These are phyloP conservation scores for Mirza zaza DNA, from an alignment of 2,113 vertebrate genomes.

Conservation along the genomic window DNA sequence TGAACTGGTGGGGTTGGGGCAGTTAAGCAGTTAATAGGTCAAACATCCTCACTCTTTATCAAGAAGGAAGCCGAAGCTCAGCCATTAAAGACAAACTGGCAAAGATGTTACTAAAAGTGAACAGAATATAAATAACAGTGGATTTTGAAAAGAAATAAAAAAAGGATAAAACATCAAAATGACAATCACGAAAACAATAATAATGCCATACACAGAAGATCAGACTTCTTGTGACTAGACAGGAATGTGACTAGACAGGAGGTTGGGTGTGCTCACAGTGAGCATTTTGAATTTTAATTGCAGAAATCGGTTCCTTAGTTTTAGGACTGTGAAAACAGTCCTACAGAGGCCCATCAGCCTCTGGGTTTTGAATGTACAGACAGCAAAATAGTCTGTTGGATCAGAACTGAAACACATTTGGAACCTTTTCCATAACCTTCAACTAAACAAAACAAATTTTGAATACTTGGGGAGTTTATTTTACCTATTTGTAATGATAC, in stretches of 20 bases:
- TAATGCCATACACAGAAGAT: conserved; percentile 67
- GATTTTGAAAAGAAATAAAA: conserved; percentile 41
- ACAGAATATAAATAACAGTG: background rate
- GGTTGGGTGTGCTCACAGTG: background rate
- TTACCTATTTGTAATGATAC: background rate
- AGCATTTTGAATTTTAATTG: conserved; percentile 4
- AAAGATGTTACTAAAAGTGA: conserved; percentile 1
- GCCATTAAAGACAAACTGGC: background rate
- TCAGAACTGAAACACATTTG: background rate
- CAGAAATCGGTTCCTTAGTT: background rate
- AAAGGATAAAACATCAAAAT: conserved; percentile 47
- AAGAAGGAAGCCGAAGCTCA: background rate
- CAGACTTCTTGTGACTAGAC: conserved; percentile 68
- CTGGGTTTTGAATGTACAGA: background rate
- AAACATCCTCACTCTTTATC: background rate
- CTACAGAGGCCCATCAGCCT: background rate
- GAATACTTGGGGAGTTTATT: background rate
- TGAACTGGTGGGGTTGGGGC: background rate
- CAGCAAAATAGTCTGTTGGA: background rate
- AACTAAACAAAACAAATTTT: conserved; percentile 22
- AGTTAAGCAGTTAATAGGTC: background rate
- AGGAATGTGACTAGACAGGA: background rate
- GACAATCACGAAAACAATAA: conserved; percentile 13
- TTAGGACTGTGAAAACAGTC: background rate
- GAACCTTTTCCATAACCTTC: background rate